A percentile compares a stretch with the other conserved stretches of the same genome.
phyloP scores from a whole-genome alignment of 2,797 vertebrate species.

The Moxostoma hubbsi region DNA sequence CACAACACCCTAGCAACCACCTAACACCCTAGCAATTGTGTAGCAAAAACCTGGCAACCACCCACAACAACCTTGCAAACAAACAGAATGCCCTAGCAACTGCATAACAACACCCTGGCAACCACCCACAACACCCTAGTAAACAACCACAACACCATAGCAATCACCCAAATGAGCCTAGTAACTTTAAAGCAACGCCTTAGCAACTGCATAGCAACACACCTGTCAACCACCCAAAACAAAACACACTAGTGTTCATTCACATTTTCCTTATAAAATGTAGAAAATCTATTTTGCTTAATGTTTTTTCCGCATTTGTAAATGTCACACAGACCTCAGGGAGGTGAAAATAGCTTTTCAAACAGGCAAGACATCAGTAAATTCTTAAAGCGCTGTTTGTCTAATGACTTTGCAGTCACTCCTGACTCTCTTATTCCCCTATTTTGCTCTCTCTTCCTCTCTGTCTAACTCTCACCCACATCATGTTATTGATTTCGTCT shows the following conservation, averaged over 20 bases:
- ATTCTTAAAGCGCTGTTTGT: constrained; percentile 56
- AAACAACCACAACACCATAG: neutral
- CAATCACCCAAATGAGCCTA: neutral
- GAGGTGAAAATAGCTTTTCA: constrained; percentile 2
- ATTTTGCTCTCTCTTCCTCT: too few relatives aligned
- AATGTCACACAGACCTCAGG: constrained; percentile 22
- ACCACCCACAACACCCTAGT: too few relatives aligned
- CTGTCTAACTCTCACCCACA: too few relatives aligned
- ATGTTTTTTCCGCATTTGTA: constrained; percentile 23
- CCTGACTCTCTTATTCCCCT: neutral
- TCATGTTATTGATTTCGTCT: neutral
- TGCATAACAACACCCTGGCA: too few relatives aligned
- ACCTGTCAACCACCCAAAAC: neutral
- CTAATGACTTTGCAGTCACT: constrained; percentile 16
- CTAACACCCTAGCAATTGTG: too few relatives aligned
- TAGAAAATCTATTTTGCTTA: neutral
- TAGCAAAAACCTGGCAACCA: too few relatives aligned
- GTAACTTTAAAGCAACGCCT: neutral
- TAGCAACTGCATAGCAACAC: neutral
- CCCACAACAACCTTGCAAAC: too few relatives aligned
- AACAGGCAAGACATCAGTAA: constrained; percentile 44
- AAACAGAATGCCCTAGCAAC: too few relatives aligned
- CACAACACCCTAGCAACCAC: too few relatives aligned
- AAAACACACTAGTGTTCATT: constrained; percentile 44
- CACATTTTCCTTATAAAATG: constrained; percentile 4